These are phyloP conservation scores for Holotrichia oblita DNA, from an alignment of 1,140 invertebrate genomes.

Conservation along the genomic window DNA sequence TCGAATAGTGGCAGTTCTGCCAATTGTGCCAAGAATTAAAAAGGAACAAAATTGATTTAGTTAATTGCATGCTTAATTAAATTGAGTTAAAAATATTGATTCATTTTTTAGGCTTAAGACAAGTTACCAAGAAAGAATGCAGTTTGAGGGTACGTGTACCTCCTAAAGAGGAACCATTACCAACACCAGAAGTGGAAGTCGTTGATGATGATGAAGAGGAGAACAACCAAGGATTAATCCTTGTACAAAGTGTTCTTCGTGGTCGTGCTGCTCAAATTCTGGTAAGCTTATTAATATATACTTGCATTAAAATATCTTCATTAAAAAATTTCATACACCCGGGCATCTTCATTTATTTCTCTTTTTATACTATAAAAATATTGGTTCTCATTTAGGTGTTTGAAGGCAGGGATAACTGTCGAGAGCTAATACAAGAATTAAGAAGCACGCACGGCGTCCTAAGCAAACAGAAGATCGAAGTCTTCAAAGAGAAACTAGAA, in stretches of 20 bases:
- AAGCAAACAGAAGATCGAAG: slow-evolving; percentile 61
- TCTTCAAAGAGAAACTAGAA: slow-evolving; percentile 62
- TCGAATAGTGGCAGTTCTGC: too few species aligned
- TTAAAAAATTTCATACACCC: too few species aligned
- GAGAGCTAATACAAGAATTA: slow-evolving; percentile 75
- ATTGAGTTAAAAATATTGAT: too few species aligned
- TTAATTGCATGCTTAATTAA: too few species aligned
- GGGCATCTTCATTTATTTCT: background rate
- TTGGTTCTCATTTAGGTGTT: slow-evolving; percentile 67
- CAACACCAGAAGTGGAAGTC: slow-evolving; percentile 68
- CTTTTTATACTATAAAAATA: slow-evolving; percentile 2
- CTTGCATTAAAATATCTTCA: too few species aligned
- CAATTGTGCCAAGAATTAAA: too few species aligned
- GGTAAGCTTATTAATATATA: slow-evolving; percentile 60
- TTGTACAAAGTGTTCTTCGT: slow-evolving; percentile 72
- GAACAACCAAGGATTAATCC: slow-evolving; percentile 67
- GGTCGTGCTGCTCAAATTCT: slow-evolving; percentile 75
- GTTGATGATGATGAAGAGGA: slow-evolving; percentile 65
- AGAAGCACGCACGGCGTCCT: slow-evolving; percentile 71
- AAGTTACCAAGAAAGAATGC: slow-evolving; percentile 41
- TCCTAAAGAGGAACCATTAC: slow-evolving; percentile 52
- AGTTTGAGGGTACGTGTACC: slow-evolving; percentile 46
- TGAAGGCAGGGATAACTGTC: slow-evolving; percentile 72
- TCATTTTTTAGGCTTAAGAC: slow-evolving; percentile 36
- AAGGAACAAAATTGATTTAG: too few species aligned